A percentile compares a stretch with the other conserved stretches of the same genome.
These are phyloP conservation scores for Papilio dardanus DNA, from an alignment of 1,140 invertebrate genomes.

Conservation along the genomic window DNA sequence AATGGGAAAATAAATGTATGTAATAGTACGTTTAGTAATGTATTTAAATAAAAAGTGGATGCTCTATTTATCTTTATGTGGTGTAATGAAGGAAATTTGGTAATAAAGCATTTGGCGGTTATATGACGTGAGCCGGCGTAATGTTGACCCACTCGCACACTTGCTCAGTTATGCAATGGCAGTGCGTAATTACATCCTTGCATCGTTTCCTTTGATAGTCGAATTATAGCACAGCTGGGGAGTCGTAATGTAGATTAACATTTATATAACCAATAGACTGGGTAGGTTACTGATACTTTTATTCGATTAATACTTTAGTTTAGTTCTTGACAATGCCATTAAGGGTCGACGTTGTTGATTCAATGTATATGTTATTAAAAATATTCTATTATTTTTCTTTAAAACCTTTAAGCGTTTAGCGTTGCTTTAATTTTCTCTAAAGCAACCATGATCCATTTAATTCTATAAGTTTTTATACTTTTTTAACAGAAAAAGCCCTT, in stretches of 20 bases:
- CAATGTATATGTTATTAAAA: neutral
- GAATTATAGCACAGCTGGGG: constrained; percentile 2
- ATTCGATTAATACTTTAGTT: neutral
- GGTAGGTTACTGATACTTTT: neutral
- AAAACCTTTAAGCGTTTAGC: neutral
- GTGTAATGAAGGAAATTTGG: constrained; percentile 17
- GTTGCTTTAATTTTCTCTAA: neutral
- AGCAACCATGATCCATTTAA: constrained; percentile 12
- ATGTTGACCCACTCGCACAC: constrained; percentile 45
- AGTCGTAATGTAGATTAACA: neutral
- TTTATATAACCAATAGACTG: neutral
- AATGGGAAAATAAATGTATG: too few species aligned
- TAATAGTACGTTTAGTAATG: neutral
- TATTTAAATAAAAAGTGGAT: constrained; percentile 4
- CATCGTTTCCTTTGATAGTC: constrained; percentile 26
- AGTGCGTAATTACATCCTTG: constrained; percentile 42
- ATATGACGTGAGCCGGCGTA: constrained; percentile 37
- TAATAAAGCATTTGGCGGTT: constrained; percentile 22
- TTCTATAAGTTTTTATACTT: neutral
- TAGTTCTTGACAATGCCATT: neutral
- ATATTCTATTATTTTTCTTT: neutral
- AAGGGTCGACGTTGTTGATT: neutral
- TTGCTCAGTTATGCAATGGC: constrained; percentile 44
- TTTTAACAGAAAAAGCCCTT: constrained; percentile 19
- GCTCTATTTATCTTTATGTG: constrained; percentile 18